Base-by-base conservation (phyloP, 2,113 vertebrate species). In the Embiotoca jacksoni region DNA sequence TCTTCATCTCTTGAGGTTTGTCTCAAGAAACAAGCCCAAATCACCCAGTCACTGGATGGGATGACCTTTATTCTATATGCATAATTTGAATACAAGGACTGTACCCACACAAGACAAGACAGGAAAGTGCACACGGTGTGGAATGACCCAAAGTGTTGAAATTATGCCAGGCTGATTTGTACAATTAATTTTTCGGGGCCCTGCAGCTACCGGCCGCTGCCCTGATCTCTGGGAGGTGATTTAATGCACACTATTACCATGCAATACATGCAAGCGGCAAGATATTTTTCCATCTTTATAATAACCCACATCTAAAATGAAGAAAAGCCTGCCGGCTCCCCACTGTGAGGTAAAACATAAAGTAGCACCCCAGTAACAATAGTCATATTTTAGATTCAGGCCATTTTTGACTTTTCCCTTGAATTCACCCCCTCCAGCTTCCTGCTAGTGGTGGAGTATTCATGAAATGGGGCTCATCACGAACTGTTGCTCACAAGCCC, bases 401-500 rank as follows among this genome's bases (percentile, higher is more conserved):
- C 52, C 78, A 53, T 80, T 78, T 82, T 66, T 7, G 5, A 31
- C 33, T 61, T 68, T 60, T 39, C 58, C 72, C 67, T 85, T 88
- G 86, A 64, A 72, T 77, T 66, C 59, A 6, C 72, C 73, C 53
- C 86, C 87, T 78, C 82, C 41, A 75, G 81, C 69, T 78, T 70
- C 64, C 55, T 77, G 79, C 87, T 75, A 30, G 60, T 72, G 71
- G 85, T 15, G 33, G 81, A 32, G 82, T 62, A 55, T 82, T 81
- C 53, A 15, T 74, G 78, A 87, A 93, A 91, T 80, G 72, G 84
- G 68, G 50, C 82, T 90, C 85, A 88, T 90, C 82, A 66, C 80
- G 86, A 87, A 86, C 87, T 91, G 88, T 88, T 87, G 88, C 89
- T 83, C 84, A 79, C 80, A 72, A 87, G 80, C 79, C 88, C 81